Percentiles rank a stretch among this genome's conserved stretches.
Conservation (phyloP, 2,888 invertebrate genomes). For the Agrilus biguttatus region DNA sequence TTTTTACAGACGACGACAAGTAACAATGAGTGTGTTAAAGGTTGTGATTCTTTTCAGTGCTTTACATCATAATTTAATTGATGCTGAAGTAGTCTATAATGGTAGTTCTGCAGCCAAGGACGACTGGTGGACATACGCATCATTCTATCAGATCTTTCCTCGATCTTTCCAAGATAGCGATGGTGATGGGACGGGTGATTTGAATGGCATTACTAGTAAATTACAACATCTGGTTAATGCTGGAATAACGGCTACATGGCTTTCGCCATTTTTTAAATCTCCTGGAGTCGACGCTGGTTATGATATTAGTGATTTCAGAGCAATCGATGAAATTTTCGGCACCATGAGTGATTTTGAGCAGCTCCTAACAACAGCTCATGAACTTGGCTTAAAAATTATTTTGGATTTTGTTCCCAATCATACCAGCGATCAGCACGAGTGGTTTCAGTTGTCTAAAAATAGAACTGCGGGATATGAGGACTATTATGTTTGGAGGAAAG, state of each 20-base stretch:
- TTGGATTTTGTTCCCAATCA: constrained; percentile 33
- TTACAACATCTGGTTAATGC: constrained; percentile 33
- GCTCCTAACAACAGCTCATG: constrained; percentile 27
- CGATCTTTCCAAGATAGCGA: constrained; percentile 73
- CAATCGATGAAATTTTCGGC: constrained; percentile 43
- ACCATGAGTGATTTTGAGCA: constrained; percentile 39
- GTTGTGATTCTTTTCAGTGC: no score
- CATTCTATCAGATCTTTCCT: constrained; percentile 77
- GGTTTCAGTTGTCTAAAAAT: constrained; percentile 57
- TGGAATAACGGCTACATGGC: constrained; percentile 64
- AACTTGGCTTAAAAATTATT: constrained; percentile 25
- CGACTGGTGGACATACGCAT: constrained; percentile 74
- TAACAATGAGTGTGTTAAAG: no score
- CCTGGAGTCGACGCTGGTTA: constrained; percentile 82
- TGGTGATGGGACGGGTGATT: constrained; percentile 73
- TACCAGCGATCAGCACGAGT: constrained; percentile 55
- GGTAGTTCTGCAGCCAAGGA: background rate
- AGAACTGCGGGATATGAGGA: constrained; percentile 46
- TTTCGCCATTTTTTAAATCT: constrained; percentile 71
- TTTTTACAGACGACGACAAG: no score
- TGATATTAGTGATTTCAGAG: constrained; percentile 43
- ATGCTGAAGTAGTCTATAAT: no score
- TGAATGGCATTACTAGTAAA: constrained; percentile 45
- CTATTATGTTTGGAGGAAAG: constrained; percentile 66
- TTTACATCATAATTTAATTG: no score